These are phyloP conservation scores for Nothocercus nigrocapillus DNA, from an alignment of 2,113 vertebrate genomes.

Conservation along the genomic window DNA sequence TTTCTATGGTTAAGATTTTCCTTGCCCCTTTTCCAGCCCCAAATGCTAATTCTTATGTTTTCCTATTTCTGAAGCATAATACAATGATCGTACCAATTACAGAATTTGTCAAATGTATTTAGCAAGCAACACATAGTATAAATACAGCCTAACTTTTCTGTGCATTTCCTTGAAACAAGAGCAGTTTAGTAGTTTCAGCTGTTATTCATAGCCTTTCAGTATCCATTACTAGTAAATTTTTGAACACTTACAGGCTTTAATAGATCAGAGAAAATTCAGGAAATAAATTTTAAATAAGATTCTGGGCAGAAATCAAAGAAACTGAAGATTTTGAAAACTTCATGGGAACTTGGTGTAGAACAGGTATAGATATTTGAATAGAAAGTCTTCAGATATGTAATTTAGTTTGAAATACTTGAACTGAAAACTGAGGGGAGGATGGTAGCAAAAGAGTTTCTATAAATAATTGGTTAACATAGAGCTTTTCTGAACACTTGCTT, in stretches of 20 bases:
- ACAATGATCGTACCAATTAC: neutral
- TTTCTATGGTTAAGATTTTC: neutral
- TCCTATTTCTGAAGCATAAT: neutral
- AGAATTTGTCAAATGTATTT: neutral
- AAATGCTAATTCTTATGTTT: neutral
- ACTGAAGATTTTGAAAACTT: neutral
- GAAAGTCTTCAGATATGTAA: neutral
- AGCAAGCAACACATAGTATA: neutral
- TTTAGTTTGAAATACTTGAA: neutral
- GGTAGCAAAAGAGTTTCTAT: neutral
- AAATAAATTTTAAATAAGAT: neutral
- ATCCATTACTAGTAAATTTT: neutral
- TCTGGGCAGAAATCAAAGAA: neutral
- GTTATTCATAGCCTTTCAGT: neutral
- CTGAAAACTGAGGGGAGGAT: neutral
- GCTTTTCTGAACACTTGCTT: neutral
- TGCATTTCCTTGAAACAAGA: neutral
- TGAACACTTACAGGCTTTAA: neutral
- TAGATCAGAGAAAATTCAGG: neutral
- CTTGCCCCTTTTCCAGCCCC: neutral
- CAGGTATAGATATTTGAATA: neutral
- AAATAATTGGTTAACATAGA: neutral
- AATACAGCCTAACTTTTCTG: neutral
- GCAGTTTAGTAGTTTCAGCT: neutral
- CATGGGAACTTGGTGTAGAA: neutral